Conservation (phyloP, 2,888 invertebrate genomes). For the Mythimna lalbum region DNA sequence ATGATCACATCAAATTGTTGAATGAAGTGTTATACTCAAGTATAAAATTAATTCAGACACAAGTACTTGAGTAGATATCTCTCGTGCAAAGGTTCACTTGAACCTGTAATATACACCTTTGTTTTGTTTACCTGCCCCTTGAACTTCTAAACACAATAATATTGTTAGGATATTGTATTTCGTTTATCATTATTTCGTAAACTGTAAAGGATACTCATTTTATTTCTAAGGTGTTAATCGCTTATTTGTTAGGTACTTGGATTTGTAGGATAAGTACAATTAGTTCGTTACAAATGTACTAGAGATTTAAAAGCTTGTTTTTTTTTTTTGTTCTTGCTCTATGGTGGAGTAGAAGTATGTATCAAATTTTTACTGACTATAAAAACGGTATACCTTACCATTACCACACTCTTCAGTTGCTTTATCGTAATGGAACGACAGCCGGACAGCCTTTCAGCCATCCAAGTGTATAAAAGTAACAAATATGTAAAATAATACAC, state of each 20-base stretch:
- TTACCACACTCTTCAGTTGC: no score
- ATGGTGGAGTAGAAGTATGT: no score
- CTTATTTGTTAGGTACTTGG: not conserved
- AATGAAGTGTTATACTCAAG: constrained; percentile 6
- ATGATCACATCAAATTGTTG: constrained; percentile 7
- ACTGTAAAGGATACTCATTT: not conserved
- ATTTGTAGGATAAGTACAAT: no score
- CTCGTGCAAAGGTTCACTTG: constrained; percentile 19
- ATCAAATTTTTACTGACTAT: no score
- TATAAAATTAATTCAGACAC: constrained; percentile 22
- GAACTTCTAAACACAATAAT: constrained; percentile 6
- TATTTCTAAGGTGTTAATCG: not conserved
- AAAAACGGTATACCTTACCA: no score
- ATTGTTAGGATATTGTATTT: constrained; percentile 12
- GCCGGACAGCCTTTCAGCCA: no score
- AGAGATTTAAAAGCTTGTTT: no score
- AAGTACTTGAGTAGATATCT: not conserved
- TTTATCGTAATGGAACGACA: no score
- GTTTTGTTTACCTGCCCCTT: constrained; percentile 26
- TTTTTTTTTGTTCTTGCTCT: no score
- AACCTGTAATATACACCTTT: constrained; percentile 22
- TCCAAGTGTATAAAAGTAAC: no score
- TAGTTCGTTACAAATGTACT: no score
- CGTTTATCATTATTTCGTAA: constrained; percentile 8
- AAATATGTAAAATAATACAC: no score